These are phyloP conservation scores for Nematostella vectensis DNA, from an alignment of 92 coral and sea anemone species.

Conservation along the genomic window DNA sequence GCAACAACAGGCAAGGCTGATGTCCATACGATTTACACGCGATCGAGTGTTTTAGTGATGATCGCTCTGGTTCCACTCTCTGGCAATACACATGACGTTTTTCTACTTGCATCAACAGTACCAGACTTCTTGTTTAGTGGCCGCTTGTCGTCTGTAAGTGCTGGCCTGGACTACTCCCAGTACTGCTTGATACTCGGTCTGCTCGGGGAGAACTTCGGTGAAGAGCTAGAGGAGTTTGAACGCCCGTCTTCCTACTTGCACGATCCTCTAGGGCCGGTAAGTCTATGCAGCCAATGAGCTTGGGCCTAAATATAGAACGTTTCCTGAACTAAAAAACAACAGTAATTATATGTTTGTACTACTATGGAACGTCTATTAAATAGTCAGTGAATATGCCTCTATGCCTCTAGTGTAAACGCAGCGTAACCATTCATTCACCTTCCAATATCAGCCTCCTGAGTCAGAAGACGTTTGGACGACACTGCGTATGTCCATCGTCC, in stretches of 20 bases:
- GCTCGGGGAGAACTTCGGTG: conserved; percentile 88
- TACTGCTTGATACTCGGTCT: conserved; percentile 87
- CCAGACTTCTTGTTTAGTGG: conserved; percentile 93
- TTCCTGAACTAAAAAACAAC: neutral
- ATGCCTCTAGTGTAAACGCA: too few relatives aligned
- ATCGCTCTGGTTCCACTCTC: too few relatives aligned
- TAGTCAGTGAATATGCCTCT: too few relatives aligned
- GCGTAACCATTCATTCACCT: too few relatives aligned
- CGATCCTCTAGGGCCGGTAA: conserved; percentile 80
- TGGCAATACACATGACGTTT: too few relatives aligned
- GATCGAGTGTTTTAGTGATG: too few relatives aligned
- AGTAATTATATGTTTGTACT: neutral
- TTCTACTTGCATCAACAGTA: too few relatives aligned
- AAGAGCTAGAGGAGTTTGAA: conserved; percentile 85
- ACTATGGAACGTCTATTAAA: too few relatives aligned
- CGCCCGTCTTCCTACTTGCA: conserved; percentile 88
- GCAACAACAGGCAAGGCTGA: neutral
- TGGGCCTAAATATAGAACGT: neutral
- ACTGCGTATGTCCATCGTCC: conserved; percentile 71
- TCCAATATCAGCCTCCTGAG: conserved; percentile 78
- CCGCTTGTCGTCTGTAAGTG: conserved; percentile 75
- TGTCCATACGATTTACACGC: too few relatives aligned
- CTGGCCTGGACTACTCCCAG: conserved; percentile 89
- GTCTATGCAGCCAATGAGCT: neutral
- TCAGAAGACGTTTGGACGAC: conserved; percentile 86